Percentiles rank a stretch among this genome's conserved stretches.
phyloP scores from a whole-genome alignment of 1,140 invertebrate genomes.

The Trichogramma pretiosum region DNA sequence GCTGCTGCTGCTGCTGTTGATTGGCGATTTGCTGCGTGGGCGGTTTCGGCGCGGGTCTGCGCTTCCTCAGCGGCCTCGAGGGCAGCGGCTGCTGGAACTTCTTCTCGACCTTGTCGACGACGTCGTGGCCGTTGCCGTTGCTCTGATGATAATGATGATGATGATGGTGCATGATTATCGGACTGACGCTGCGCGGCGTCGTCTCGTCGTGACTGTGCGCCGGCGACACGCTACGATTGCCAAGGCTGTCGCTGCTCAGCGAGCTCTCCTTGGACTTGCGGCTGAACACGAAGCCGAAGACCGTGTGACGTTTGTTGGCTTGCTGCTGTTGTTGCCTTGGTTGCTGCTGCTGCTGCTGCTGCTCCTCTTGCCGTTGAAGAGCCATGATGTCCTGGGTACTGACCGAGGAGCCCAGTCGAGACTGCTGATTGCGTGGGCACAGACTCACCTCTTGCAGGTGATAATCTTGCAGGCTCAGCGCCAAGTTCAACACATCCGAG shows the following conservation, averaged over 20 bases:
- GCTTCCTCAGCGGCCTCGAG: conserved; percentile 46
- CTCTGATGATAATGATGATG: not conserved
- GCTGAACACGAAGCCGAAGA: conserved; percentile 49
- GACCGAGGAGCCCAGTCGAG: conserved; percentile 45
- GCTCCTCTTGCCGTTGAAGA: conserved; percentile 50
- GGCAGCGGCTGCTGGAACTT: conserved; percentile 23
- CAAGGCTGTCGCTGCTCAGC: conserved; percentile 45
- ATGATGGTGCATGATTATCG: too few species aligned
- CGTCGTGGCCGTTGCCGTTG: not conserved
- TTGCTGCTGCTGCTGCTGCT: conserved; percentile 43
- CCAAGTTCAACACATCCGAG: conserved; percentile 51
- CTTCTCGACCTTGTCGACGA: too few species aligned
- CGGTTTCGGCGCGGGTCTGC: conserved; percentile 54
- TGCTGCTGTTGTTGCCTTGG: too few species aligned
- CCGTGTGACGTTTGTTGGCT: conserved; percentile 34
- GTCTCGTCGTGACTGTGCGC: conserved; percentile 43
- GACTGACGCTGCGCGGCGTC: conserved; percentile 12
- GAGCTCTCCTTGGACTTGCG: conserved; percentile 42
- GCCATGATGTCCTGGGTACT: conserved; percentile 58
- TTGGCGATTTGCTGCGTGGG: conserved; percentile 25
- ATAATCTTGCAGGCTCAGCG: conserved; percentile 54
- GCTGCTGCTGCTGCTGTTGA: not conserved
- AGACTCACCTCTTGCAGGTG: conserved; percentile 58
- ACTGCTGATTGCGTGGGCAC: conserved; percentile 45
- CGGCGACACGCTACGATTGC: conserved; percentile 45